Conservation (phyloP, 2,113 vertebrate species). For the Menura novaehollandiae region DNA sequence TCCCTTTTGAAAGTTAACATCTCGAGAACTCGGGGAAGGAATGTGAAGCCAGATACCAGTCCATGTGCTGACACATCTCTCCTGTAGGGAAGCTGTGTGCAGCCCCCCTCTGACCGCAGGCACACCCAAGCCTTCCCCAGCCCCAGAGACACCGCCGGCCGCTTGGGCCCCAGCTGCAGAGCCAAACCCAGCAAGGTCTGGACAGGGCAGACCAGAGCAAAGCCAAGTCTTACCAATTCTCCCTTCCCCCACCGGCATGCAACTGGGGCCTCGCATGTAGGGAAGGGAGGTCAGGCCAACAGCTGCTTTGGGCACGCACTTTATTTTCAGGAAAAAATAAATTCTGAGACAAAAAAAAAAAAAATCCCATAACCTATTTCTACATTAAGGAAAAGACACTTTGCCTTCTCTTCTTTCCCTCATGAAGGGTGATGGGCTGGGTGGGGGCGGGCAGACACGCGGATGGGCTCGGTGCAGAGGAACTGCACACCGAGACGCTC, state of each 20-base stretch:
- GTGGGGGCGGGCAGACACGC: not conserved
- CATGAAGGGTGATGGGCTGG: not conserved
- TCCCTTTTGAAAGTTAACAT: not conserved
- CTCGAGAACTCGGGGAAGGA: not conserved
- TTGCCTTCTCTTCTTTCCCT: not conserved
- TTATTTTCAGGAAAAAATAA: not conserved
- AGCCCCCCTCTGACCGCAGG: fast-evolving
- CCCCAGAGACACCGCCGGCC: not conserved
- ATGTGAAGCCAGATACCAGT: not conserved
- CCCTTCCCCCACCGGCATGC: not conserved
- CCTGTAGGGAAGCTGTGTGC: not conserved
- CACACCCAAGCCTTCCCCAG: not conserved
- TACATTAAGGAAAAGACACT: not conserved
- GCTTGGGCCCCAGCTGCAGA: not conserved
- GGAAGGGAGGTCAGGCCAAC: not conserved
- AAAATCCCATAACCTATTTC: not conserved
- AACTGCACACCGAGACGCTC: fast-evolving
- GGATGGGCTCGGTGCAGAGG: not conserved
- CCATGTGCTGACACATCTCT: not conserved
- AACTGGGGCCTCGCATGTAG: no score
- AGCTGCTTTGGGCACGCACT: not conserved
- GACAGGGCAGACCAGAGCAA: not conserved
- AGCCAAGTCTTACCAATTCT: not conserved
- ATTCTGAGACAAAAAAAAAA: not conserved
- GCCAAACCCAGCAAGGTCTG: not conserved